Evolutionary conservation across 2,113 vertebrate species (phyloP).

Genomic region (Elgaria multicarinata): DNA sequence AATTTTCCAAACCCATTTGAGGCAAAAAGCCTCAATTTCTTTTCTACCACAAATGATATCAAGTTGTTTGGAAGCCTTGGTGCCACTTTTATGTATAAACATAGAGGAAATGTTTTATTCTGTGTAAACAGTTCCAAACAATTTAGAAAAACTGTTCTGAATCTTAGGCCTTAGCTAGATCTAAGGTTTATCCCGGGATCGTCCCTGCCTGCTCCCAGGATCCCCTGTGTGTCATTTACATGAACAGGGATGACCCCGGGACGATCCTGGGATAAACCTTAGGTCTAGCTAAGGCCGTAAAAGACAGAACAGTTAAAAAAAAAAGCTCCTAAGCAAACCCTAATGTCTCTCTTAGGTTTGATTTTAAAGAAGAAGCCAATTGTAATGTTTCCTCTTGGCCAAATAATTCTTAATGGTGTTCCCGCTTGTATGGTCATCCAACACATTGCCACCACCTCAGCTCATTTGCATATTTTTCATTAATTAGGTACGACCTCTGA

Average conservation of each 20-base stretch:
- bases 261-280: too few relatives aligned
- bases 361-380: background rate
- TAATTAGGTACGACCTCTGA: background rate
- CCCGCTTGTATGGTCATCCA: background rate
- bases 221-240: too few relatives aligned
- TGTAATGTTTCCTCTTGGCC: background rate
- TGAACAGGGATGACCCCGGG: too few relatives aligned
- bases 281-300: too few relatives aligned
- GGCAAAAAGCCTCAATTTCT: background rate
- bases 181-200: too few relatives aligned
- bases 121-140: slow-evolving; percentile 8
- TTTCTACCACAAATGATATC: background rate
- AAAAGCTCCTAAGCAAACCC: background rate
- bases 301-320: background rate
- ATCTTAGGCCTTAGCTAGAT: too few relatives aligned
- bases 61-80: background rate
- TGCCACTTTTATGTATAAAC: slow-evolving; percentile 19
- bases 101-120: background rate
- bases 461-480: background rate
- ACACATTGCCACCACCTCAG: background rate
- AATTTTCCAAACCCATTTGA: background rate
- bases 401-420: background rate
- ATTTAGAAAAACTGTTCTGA: background rate
- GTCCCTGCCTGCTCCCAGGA: too few relatives aligned
- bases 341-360: background rate